Evolutionary conservation across 2,888 invertebrate genomes (phyloP).

Genomic region (Microplitis manilae): DNA sequence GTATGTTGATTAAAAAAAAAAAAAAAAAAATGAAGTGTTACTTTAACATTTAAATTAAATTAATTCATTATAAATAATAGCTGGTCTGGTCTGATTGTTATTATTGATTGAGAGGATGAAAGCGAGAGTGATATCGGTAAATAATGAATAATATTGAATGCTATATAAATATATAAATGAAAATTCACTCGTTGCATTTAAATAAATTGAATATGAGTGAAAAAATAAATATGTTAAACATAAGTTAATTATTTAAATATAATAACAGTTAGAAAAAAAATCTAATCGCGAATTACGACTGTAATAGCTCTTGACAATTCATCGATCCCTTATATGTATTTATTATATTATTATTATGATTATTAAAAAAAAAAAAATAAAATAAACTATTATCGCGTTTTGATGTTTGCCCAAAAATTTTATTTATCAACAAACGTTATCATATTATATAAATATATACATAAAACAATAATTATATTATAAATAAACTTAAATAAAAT

Average conservation of each 20-base stretch:
- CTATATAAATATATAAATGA: slow-evolving; percentile 15
- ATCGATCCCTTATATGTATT: slow-evolving; percentile 17
- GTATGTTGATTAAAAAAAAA: slow-evolving; percentile 48
- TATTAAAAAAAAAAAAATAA: neutral
- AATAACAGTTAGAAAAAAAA: slow-evolving; percentile 19
- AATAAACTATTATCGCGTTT: slow-evolving; percentile 15
- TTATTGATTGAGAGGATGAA: slow-evolving; percentile 24
- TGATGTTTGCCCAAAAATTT: slow-evolving; percentile 28
- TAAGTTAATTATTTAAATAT: slow-evolving; percentile 15
- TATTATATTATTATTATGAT: slow-evolving; percentile 6
- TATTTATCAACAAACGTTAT: slow-evolving; percentile 19
- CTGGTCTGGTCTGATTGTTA: slow-evolving; percentile 30
- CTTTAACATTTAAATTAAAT: slow-evolving; percentile 42
- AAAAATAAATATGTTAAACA: neutral
- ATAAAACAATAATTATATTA: neutral
- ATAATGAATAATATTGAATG: neutral
- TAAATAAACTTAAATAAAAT: neutral
- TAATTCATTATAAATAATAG: slow-evolving; percentile 40
- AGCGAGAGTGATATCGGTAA: slow-evolving; percentile 4
- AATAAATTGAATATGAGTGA: slow-evolving; percentile 12
- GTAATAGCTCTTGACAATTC: slow-evolving; percentile 39
- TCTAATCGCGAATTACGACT: slow-evolving; percentile 31
- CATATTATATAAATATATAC: neutral
- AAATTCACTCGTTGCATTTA: slow-evolving; percentile 14
- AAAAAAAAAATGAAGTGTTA: slow-evolving; percentile 40